These are phyloP conservation scores for Scomber colias DNA, from an alignment of 2,113 vertebrate species.

Conservation along the genomic window DNA sequence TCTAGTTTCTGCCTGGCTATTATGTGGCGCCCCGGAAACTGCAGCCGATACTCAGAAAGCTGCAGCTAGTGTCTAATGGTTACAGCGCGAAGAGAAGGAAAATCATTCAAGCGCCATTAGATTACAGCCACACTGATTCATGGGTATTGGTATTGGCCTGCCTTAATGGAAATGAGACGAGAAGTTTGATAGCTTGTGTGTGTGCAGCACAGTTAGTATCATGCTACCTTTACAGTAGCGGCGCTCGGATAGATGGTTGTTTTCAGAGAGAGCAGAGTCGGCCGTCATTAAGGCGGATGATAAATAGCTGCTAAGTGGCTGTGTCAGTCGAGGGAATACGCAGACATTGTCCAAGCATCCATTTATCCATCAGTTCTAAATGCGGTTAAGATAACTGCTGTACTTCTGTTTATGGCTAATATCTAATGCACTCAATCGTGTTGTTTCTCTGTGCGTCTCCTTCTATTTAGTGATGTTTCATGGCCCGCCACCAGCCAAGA, in stretches of 20 bases:
- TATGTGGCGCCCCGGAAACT: conserved; percentile 84
- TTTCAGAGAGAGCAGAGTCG: conserved; percentile 61
- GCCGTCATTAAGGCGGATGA: conserved; percentile 63
- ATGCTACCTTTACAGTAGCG: conserved; percentile 45
- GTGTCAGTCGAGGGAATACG: conserved; percentile 63
- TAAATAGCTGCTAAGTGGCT: conserved; percentile 78
- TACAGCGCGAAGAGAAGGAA: conserved; percentile 80
- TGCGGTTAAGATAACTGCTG: conserved; percentile 72
- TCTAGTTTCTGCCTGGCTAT: conserved; percentile 81
- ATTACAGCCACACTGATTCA: conserved; percentile 85
- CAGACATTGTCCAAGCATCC: conserved; percentile 61
- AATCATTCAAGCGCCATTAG: conserved; percentile 85
- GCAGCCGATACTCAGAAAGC: conserved; percentile 71
- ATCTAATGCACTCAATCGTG: conserved; percentile 54
- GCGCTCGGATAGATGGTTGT: conserved; percentile 55
- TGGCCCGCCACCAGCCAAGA: conserved; percentile 92
- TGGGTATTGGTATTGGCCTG: conserved; percentile 72
- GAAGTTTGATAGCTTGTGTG: conserved; percentile 72
- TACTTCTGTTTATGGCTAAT: conserved; percentile 71
- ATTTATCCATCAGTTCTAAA: conserved; percentile 66
- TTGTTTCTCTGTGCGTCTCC: conserved; percentile 10
- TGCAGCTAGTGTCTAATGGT: conserved; percentile 84
- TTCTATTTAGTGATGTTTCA: conserved; percentile 93
- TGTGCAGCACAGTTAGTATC: conserved; percentile 54
- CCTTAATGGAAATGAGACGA: conserved; percentile 81